Percentiles rank a stretch among this genome's conserved stretches.
These are phyloP conservation scores for Platanista minor DNA, from an alignment of 2,113 vertebrate species.

Conservation along the genomic window DNA sequence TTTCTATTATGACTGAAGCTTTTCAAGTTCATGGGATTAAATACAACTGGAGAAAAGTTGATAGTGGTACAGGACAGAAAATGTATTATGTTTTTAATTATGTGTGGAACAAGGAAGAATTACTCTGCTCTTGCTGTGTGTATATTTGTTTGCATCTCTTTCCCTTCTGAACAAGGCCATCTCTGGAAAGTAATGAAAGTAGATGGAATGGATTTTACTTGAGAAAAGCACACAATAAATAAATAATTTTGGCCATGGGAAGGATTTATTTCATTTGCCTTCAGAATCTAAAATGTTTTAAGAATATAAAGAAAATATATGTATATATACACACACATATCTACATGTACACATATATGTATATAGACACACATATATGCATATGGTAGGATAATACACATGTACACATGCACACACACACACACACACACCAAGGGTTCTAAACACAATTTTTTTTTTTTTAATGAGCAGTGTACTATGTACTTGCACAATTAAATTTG, in stretches of 20 bases:
- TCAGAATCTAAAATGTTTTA: neutral
- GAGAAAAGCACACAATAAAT: neutral
- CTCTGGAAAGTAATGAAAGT: conserved; percentile 40
- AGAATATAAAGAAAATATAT: neutral
- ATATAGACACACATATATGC: neutral
- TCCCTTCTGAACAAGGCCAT: neutral
- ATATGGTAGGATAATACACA: neutral
- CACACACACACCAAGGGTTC: neutral
- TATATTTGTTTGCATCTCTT: conserved; percentile 28
- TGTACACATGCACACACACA: neutral
- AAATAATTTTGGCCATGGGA: neutral
- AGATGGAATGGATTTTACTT: conserved; percentile 37
- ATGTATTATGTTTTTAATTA: conserved; percentile 54
- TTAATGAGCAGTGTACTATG: neutral
- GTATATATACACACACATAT: neutral
- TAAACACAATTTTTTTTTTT: neutral
- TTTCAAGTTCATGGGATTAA: conserved; percentile 55
- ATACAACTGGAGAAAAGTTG: neutral
- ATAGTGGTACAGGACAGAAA: conserved; percentile 2
- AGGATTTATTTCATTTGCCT: neutral
- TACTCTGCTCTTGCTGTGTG: neutral
- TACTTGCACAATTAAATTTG: neutral
- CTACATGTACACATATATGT: neutral
- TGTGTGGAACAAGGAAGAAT: conserved; percentile 6
- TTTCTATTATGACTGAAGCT: conserved; percentile 4